Evolutionary conservation across 2,113 vertebrate genomes (phyloP).

Genomic region (Suncus etruscus): DNA sequence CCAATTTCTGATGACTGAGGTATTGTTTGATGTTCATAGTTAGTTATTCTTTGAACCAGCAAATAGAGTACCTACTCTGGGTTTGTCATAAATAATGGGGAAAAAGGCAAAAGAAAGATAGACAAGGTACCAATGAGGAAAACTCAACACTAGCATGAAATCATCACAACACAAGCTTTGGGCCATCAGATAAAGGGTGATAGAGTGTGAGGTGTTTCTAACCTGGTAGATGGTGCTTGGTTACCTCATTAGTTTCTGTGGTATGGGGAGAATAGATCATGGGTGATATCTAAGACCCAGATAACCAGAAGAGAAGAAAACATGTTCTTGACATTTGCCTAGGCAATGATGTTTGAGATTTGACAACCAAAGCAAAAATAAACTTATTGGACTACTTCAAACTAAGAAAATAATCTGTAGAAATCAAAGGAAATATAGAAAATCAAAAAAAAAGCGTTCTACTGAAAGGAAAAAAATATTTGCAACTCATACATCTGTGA

Average conservation of each 20-base stretch:
- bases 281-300: accelerated
- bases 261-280: accelerated
- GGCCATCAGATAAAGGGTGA: not conserved
- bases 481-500: not conserved
- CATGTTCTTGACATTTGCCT: not conserved
- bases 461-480: not conserved
- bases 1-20: not conserved
- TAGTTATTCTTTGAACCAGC: not conserved
- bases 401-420: not conserved
- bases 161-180: too few relatives aligned
- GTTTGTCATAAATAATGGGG: not conserved
- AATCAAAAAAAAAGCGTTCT: not conserved
- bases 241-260: accelerated
- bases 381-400: not conserved
- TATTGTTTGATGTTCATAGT: not conserved
- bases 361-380: not conserved
- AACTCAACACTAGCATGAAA: not conserved
- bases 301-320: not conserved
- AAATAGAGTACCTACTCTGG: not conserved
- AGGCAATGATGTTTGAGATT: not conserved
- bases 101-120: not conserved
- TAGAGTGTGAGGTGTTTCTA: accelerated
- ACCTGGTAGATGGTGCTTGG: accelerated
- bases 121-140: not conserved
- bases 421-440: not conserved